Evolutionary conservation across 2,113 vertebrate genomes (phyloP).

Genomic region (Furnarius figulus): DNA sequence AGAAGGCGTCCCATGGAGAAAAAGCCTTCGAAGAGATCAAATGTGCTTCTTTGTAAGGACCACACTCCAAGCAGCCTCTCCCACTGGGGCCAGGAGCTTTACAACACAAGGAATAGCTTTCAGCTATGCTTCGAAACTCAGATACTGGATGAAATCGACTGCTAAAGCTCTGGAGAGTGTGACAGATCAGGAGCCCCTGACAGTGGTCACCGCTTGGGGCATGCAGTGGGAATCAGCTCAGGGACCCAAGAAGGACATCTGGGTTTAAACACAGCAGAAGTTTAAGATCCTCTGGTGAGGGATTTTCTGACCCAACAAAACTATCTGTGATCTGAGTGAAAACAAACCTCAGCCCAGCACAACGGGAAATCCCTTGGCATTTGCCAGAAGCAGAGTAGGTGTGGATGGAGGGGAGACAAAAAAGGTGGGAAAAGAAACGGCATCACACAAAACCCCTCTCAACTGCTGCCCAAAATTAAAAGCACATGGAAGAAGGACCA

Average conservation of each 20-base stretch:
- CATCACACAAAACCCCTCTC: neutral
- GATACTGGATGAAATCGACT: fast-evolving
- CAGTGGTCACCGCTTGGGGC: fast-evolving
- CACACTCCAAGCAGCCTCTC: neutral
- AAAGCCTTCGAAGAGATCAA: neutral
- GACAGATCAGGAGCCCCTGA: neutral
- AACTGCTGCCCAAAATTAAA: neutral
- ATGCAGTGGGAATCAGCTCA: neutral
- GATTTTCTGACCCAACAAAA: neutral
- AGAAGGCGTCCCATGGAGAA: neutral
- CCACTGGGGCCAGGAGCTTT: neutral
- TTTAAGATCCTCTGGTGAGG: neutral
- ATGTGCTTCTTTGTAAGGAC: neutral
- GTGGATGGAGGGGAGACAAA: neutral
- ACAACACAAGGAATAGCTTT: neutral
- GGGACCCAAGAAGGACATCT: neutral
- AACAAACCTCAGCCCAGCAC: neutral
- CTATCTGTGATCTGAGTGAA: neutral
- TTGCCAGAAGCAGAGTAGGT: neutral
- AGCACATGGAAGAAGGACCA: neutral
- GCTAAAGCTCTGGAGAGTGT: neutral
- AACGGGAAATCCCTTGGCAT: neutral
- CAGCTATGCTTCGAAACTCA: neutral
- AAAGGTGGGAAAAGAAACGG: neutral
- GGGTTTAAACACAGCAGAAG: neutral